Evolutionary conservation across 2,113 vertebrate genomes (phyloP), one percentile per base, ranked within the genome.

Genomic region (Naja naja): DNA sequence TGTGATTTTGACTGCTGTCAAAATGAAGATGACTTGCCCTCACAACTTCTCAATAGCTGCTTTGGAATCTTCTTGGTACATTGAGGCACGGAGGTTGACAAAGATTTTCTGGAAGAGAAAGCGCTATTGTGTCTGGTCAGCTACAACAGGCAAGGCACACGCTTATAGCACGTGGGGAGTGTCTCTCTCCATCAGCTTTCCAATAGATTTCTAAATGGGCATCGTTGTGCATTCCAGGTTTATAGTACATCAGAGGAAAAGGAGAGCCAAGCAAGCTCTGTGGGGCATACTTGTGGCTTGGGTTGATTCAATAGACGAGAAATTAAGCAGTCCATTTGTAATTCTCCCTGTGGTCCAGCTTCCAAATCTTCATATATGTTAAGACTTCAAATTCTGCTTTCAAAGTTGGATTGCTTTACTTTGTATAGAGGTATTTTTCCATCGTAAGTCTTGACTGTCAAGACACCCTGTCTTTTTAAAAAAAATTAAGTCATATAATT

Each of bases 1-100:
- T 94, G 93, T 92, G 90, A 94, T 93, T 95, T 92, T 96, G 92
- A 95, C 95, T 96, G 93, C 53, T 95, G 94, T 90, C 93, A 95
- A 96, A 95, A 96, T 93, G 92, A 60, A 55, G 52, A 54, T n/a
- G 54, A n/a, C n/a, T 55, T 64, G 93, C n/a, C 12, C 55, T n/a
- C 10, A 25, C 16, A 52, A n/a, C 25, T 60, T 89, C 25, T 47
- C 16, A 27, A 43, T 8, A 9, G 34, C n/a, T 64, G 25, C 3
- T 25, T n/a, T 5, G 43, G 56, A 64, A 49, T 54, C 56, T 55
- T 9, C 3, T 55, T 25, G 5, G 3, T 9, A 30, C 49, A 85
- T 56, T 16, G 52, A 92, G 34, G 25, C 69, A 58, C 18, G 23
- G 52, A n/a, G 39, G n/a, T 54, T 54, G n/a, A 54, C 87, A 81